These are phyloP conservation scores for Catocala sponsa DNA, from an alignment of 2,888 invertebrate species.

Conservation along the genomic window DNA sequence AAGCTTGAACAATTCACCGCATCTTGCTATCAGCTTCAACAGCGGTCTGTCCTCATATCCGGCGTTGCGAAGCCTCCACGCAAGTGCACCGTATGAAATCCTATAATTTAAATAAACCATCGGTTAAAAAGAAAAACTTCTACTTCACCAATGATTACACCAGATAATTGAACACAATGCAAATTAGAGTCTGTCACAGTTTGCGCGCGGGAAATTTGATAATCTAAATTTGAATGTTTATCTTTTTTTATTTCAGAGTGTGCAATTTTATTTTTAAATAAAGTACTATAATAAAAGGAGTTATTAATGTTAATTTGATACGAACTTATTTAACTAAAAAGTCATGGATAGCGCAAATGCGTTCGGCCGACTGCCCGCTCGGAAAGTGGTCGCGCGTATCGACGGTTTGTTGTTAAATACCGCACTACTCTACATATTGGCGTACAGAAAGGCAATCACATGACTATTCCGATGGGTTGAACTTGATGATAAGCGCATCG, in stretches of 20 bases:
- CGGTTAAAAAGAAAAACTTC: conserved; percentile 73
- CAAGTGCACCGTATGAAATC: conserved; percentile 77
- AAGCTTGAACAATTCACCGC: conserved; percentile 47
- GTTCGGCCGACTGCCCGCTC: conserved; percentile 74
- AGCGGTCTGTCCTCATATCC: conserved; percentile 72
- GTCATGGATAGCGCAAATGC: conserved; percentile 66
- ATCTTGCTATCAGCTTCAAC: conserved; percentile 59
- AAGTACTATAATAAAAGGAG: conserved; percentile 1
- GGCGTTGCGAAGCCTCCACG: conserved; percentile 61
- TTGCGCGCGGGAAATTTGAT: conserved; percentile 59
- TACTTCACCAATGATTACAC: conserved; percentile 72
- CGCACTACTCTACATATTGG: conserved; percentile 81
- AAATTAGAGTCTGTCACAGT: conserved; percentile 48
- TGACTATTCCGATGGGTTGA: conserved; percentile 35
- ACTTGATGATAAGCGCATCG: conserved; percentile 24
- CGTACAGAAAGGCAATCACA: conserved; percentile 67
- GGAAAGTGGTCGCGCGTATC: conserved; percentile 82
- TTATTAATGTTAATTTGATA: conserved; percentile 26
- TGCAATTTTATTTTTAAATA: conserved; percentile 4
- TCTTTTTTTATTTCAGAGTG: conserved; percentile 13
- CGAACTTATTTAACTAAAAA: conserved; percentile 62
- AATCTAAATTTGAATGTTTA: conserved; percentile 36
- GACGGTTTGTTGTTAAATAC: conserved; percentile 83
- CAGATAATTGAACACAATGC: conserved; percentile 63
- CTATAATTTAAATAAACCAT: conserved; percentile 82